Evolutionary conservation across 2,888 invertebrate genomes (phyloP).

Genomic region (Nymphalis urticae): DNA sequence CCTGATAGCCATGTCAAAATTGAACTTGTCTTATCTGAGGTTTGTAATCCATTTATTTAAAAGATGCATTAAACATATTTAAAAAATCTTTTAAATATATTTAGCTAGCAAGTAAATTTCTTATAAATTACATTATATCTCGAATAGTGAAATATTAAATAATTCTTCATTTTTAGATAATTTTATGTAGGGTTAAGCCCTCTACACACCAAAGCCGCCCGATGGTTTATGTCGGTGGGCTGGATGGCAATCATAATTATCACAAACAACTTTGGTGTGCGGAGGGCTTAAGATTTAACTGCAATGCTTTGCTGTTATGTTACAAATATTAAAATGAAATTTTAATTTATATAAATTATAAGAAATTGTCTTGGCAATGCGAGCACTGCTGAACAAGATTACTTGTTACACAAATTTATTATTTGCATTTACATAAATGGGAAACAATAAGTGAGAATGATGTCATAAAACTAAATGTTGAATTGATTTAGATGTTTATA

Average conservation of each 20-base stretch:
- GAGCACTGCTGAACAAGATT: not conserved
- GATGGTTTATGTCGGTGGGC: too few species aligned
- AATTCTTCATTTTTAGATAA: too few species aligned
- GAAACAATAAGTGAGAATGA: not conserved
- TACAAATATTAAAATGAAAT: slow-evolving; percentile 9
- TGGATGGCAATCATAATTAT: too few species aligned
- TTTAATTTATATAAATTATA: slow-evolving; percentile 21
- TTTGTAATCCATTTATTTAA: slow-evolving; percentile 52
- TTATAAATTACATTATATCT: too few species aligned
- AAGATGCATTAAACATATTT: not conserved
- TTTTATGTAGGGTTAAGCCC: too few species aligned
- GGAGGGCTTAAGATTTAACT: too few species aligned
- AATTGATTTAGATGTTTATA: too few species aligned
- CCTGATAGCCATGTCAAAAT: slow-evolving; percentile 90
- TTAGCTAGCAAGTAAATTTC: too few species aligned
- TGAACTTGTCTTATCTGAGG: slow-evolving; percentile 93
- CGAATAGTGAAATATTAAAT: too few species aligned
- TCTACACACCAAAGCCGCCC: too few species aligned
- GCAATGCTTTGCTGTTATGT: too few species aligned
- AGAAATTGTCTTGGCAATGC: not conserved
- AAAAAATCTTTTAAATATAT: not conserved
- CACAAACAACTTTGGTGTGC: too few species aligned
- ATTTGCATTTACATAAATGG: slow-evolving; percentile 4
- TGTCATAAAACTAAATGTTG: not conserved
- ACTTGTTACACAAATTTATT: not conserved